phyloP scores from a whole-genome alignment of 1,140 invertebrate species.

The Oryzaephilus surinamensis region DNA sequence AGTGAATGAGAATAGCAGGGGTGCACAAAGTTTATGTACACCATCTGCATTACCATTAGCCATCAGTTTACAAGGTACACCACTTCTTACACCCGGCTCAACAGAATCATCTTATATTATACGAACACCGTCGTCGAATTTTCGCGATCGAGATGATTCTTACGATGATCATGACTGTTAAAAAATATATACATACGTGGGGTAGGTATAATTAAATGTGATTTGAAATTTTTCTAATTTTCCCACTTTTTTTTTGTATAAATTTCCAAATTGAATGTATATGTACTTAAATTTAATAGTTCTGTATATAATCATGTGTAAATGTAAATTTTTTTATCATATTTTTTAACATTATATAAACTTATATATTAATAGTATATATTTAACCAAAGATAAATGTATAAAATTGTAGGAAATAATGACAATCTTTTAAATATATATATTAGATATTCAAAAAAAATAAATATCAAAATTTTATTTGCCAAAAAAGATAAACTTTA shows the following conservation, averaged over 20 bases:
- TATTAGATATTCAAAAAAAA: no score
- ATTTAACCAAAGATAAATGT: no score
- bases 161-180: slow-evolving; percentile 33
- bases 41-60: slow-evolving; percentile 50
- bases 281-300: slow-evolving; percentile 1
- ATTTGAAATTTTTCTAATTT: slow-evolving; percentile 1
- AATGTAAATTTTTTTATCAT: no score
- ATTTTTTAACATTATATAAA: no score
- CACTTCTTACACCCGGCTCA: slow-evolving; percentile 43
- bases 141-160: slow-evolving; percentile 22
- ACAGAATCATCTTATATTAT: slow-evolving; percentile 33
- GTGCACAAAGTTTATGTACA: slow-evolving; percentile 45
- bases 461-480: no score
- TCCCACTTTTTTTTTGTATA: background rate
- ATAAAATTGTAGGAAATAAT: no score
- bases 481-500: no score
- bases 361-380: no score
- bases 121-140: slow-evolving; percentile 31
- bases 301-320: no score
- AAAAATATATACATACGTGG: no score
- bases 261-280: slow-evolving; percentile 1
- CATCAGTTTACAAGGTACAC: slow-evolving; percentile 49
- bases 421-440: no score
- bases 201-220: background rate
- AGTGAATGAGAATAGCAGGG: slow-evolving; percentile 47